phyloP scores from a whole-genome alignment of 2,113 vertebrate species.

The Siniperca chuatsi region DNA sequence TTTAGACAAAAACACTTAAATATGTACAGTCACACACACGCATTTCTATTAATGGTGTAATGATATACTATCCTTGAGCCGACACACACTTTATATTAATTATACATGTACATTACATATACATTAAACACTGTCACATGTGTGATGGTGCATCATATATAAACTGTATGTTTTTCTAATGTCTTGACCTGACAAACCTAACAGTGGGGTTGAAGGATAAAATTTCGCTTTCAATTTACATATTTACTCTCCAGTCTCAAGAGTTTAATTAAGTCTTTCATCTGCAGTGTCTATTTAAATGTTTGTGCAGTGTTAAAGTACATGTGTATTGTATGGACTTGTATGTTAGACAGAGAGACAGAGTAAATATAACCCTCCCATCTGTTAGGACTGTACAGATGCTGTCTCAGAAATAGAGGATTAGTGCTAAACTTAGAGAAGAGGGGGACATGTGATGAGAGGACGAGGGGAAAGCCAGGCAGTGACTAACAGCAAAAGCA shows the following conservation, averaged over 20 bases:
- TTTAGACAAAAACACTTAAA: not conserved
- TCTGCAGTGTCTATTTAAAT: conserved; percentile 15
- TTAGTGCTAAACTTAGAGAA: conserved; percentile 73
- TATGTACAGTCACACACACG: not conserved
- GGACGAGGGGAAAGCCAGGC: conserved; percentile 40
- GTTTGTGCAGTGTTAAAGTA: conserved; percentile 11
- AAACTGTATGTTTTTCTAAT: not conserved
- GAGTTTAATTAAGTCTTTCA: conserved; percentile 31
- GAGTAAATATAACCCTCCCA: conserved; percentile 66
- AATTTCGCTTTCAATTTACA: not conserved
- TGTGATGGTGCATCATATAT: not conserved
- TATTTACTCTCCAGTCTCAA: not conserved
- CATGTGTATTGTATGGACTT: conserved; percentile 9
- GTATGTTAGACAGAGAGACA: conserved; percentile 36
- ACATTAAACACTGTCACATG: not conserved
- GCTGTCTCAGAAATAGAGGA: conserved; percentile 72
- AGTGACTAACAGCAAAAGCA: conserved; percentile 61
- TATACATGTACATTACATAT: not conserved
- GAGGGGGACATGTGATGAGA: conserved; percentile 43
- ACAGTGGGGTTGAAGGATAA: not conserved
- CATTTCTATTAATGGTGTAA: not conserved
- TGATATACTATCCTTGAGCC: not conserved
- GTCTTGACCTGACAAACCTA: not conserved
- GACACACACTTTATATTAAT: not conserved
- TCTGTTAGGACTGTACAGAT: conserved; percentile 66